Evolutionary conservation across 2,888 invertebrate species (phyloP).

Genomic region (Hydroisotoma schaefferi): DNA sequence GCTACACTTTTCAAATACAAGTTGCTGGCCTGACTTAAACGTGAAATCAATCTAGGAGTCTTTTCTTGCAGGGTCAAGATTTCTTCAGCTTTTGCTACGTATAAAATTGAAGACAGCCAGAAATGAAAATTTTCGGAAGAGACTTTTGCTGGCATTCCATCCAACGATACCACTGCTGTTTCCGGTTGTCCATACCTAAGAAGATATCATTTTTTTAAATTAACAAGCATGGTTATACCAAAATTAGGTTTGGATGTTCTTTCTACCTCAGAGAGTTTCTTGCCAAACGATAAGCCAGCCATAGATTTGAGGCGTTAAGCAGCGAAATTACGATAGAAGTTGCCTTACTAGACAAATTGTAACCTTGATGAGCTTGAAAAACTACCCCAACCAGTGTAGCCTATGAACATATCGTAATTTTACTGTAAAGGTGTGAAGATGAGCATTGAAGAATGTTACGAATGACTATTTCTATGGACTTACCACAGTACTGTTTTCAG

Average conservation of each 20-base stretch:
- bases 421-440: no score
- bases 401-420: no score
- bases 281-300: constrained; percentile 83
- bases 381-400: constrained; percentile 39
- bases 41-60: constrained; percentile 52
- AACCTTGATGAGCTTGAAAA: constrained; percentile 46
- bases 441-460: no score
- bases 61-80: constrained; percentile 46
- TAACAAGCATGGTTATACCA: neutral
- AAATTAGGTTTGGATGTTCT: no score
- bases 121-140: constrained; percentile 85
- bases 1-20: constrained; percentile 66
- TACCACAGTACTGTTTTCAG: constrained; percentile 51
- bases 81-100: constrained; percentile 53
- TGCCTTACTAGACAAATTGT: constrained; percentile 24
- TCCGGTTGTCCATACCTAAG: constrained; percentile 71
- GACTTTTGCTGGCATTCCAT: constrained; percentile 64
- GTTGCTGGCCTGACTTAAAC: constrained; percentile 59
- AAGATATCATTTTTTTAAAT: constrained; percentile 3
- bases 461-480: constrained; percentile 42
- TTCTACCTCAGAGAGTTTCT: constrained; percentile 53
- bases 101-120: constrained; percentile 76
- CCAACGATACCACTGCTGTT: constrained; percentile 65
- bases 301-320: constrained; percentile 62
- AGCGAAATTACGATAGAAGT: constrained; percentile 57